Evolutionary conservation across 2,113 vertebrate species (phyloP), one percentile per base, ranked within the genome.

Genomic region (Sphyrna mokarran): DNA sequence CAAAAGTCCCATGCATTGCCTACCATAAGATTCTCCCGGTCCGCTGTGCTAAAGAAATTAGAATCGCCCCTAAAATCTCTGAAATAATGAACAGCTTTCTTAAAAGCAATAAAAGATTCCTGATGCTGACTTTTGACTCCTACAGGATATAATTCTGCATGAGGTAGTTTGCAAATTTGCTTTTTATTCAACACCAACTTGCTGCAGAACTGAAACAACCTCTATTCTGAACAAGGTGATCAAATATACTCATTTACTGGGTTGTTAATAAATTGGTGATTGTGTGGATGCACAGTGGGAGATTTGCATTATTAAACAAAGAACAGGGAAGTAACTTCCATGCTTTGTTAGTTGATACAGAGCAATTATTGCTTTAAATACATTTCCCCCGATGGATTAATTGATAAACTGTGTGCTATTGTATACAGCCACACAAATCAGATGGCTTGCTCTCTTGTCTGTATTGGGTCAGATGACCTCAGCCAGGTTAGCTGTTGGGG

Each of bases 131-230:
- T 18, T 33, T 91, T 91, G 89, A 63, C 58, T n/a, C n/a, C 33
- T 37, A 10, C 33, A 37, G 61, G 29, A 66, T 91, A 91, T 66
- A 91, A 66, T 91, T 91, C 89, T 63, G 29, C 37, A 91, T 91
- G 33, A 58, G 66, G 58, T 61, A 91, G 16, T 66, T 66, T 63
- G 61, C 6, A 29, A 91, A 33, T 20, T 91, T 91, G 14, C n/a
- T 91, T 66, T 54, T 90, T 61, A 66, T 37, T 91, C 29, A 66
- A 58, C 89, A 61, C 0, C 29, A 37, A 91, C 37, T 91, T 91
- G 58, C 61, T 91, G 20, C 58, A 66, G 58, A 91, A 91, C 61
- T 91, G 89, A 91, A 63, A 63, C 58, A 91, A 91, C 37, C 89
- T 33, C n/a, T 91, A 66, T 91, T 4, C 48, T 54, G 48, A 54